Evolutionary conservation across 1,140 invertebrate genomes (phyloP), one percentile per base, ranked within the genome.

Genomic region (Drosophila pallidifrons): DNA sequence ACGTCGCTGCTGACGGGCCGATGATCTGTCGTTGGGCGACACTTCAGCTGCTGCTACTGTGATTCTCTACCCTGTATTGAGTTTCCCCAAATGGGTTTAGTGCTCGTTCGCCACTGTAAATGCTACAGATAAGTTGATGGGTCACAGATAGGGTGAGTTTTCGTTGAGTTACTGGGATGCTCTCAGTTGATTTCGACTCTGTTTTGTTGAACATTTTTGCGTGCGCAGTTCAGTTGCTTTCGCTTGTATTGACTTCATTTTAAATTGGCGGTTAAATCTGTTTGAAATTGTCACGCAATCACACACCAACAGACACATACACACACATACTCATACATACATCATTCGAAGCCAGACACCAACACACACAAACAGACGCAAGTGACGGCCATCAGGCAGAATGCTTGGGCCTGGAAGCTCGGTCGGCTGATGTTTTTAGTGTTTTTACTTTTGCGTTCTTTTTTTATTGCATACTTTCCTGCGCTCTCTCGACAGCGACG

Each of bases 221-320:
- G 16, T 64, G 60, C 73, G 54, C 73, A 65, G 60, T 75, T 65
- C 65, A 65, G 47, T 63, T 68, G 77, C 64, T 61, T 66, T 89
- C 71, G 63, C 63, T 79, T 83, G 86, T 89, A 85, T 90, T 89
- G 86, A 89, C 85, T 89, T 89, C 85, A 90, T 89, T 91, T 88
- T 91, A 91, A 91, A 91, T 91, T 91, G 88, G 88, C 88, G 88
- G 88, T 91, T 91, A 91, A 91, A 91, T 91, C 88, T 77, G 88
- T 91, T 91, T 91, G 82, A 87, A 91, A 85, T 88, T 91, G 82
- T 87, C 83, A 90, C 80, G 87, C 79, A 86, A 81, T 85, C 80
- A 89, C 85, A 87, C 81, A 77, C 54, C 64, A 51, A 75, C 68
- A 79, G 57, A 64, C 47, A 38, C 58, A 51, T 5, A 35, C 32